phyloP scores from a whole-genome alignment of 1,140 invertebrate species.

The Odontomachus brunneus region DNA sequence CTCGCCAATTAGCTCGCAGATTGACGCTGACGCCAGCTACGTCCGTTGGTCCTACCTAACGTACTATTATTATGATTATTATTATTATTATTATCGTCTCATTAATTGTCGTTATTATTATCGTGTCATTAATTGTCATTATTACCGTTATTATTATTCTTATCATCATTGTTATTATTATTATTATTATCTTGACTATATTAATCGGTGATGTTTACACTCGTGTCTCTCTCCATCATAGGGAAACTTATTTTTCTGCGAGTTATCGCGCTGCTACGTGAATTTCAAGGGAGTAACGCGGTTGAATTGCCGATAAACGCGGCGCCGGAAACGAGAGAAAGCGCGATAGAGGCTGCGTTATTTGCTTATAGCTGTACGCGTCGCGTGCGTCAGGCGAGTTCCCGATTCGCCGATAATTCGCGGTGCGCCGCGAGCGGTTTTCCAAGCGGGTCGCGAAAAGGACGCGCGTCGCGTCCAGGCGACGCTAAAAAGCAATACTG shows the following conservation, averaged over 20 bases:
- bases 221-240: constrained; percentile 37
- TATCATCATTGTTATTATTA: neutral
- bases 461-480: neutral
- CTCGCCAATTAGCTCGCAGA: constrained; percentile 62
- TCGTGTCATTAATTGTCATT: constrained; percentile 42
- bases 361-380: neutral
- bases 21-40: constrained; percentile 55
- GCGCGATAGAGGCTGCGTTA: neutral
- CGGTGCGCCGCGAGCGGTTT: neutral
- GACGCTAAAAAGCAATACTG: neutral
- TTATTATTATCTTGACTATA: constrained; percentile 15
- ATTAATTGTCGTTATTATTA: constrained; percentile 46
- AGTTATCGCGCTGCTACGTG: constrained; percentile 4
- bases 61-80: constrained; percentile 55
- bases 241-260: constrained; percentile 9
- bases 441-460: neutral
- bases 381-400: neutral
- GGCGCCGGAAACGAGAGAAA: neutral
- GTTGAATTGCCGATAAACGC: constrained; percentile 42
- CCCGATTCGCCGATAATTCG: neutral
- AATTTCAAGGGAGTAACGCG: constrained; percentile 12
- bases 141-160: constrained; percentile 5
- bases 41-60: constrained; percentile 47
- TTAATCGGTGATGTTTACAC: constrained; percentile 47
- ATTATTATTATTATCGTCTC: constrained; percentile 39